phyloP scores from a whole-genome alignment of 2,113 vertebrate genomes.

The Falcunculus frontatus region DNA sequence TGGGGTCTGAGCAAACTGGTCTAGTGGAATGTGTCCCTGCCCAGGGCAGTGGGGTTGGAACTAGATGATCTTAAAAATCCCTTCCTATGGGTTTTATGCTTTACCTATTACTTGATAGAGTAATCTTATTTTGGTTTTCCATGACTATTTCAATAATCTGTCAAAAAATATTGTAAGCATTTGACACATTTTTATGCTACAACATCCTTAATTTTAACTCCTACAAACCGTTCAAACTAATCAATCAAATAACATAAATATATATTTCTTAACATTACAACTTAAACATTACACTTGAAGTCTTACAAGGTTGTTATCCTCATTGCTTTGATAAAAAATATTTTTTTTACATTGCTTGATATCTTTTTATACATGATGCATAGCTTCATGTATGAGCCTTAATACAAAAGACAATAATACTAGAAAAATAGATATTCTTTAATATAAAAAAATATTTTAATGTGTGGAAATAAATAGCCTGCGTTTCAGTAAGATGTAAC shows the following conservation, averaged over 20 bases:
- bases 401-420: neutral
- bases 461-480: neutral
- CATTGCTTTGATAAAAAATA: neutral
- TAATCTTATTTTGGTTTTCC: neutral
- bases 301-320: neutral
- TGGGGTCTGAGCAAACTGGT: neutral
- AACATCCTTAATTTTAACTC: neutral
- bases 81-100: neutral
- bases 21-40: too few relatives aligned
- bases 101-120: neutral
- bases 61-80: neutral
- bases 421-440: neutral
- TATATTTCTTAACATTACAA: neutral
- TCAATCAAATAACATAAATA: neutral
- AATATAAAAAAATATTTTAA: neutral
- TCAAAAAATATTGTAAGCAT: neutral
- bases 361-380: neutral
- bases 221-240: neutral
- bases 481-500: neutral
- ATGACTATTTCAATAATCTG: neutral
- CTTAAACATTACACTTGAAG: neutral
- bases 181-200: neutral
- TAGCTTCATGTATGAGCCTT: neutral
- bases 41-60: neutral
- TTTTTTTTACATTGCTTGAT: neutral